Conservation (phyloP, 2,797 vertebrate genomes). For the Galagoides demidoff region DNA sequence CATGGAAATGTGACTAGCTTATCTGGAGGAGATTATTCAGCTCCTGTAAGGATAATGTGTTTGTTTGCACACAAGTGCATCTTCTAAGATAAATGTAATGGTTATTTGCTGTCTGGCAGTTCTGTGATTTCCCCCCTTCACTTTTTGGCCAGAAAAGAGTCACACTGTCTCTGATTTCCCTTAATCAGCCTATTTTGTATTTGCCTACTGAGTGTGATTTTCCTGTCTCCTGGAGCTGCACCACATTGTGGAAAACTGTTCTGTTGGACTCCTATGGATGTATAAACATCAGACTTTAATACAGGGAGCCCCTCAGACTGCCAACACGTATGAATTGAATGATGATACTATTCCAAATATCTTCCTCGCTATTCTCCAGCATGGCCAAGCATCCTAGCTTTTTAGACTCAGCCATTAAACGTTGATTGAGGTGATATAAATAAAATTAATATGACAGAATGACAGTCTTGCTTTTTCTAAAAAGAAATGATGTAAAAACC, state of each 20-base stretch:
- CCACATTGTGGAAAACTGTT: background rate
- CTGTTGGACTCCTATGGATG: background rate
- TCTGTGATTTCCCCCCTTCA: conserved; percentile 22
- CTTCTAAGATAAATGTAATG: conserved; percentile 30
- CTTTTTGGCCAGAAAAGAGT: conserved; percentile 39
- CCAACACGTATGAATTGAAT: background rate
- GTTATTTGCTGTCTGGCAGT: conserved; percentile 32
- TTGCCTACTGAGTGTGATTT: conserved; percentile 20
- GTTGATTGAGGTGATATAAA: conserved; percentile 69
- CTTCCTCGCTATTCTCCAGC: conserved; percentile 32
- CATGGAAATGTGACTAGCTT: background rate
- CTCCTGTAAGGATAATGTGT: background rate
- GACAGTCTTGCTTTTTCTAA: conserved; percentile 66
- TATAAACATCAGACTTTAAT: conserved; percentile 24
- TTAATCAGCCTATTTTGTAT: conserved; percentile 30
- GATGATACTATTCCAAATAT: conserved; percentile 7
- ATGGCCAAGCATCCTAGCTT: conserved; percentile 34
- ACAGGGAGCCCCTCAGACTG: background rate
- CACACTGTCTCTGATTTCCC: background rate
- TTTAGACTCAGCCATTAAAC: conserved; percentile 60
- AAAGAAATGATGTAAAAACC: conserved; percentile 72
- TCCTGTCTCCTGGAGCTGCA: background rate
- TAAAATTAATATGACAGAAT: conserved; percentile 74
- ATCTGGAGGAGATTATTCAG: background rate
- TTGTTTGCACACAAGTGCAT: background rate